These are phyloP conservation scores for Hemibagrus wyckioides DNA, from an alignment of 2,113 vertebrate genomes.

Conservation along the genomic window DNA sequence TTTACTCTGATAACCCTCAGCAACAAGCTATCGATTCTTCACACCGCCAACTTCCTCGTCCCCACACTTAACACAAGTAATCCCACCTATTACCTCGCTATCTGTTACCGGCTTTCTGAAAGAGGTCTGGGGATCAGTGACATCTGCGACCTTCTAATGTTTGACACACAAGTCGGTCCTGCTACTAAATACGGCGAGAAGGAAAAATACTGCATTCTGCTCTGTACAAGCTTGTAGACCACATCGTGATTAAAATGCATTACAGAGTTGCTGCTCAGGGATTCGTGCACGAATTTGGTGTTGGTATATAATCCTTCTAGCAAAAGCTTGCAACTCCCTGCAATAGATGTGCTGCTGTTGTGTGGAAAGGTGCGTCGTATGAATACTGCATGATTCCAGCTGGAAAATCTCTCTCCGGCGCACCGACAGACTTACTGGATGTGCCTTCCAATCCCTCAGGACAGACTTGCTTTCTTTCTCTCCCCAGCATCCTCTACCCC, in stretches of 20 bases:
- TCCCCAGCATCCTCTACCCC: too few species aligned
- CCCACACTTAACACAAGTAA: conserved; percentile 67
- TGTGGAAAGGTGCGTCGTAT: conserved; percentile 4
- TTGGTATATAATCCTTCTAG: neutral
- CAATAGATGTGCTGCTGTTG: neutral
- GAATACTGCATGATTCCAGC: conserved; percentile 50
- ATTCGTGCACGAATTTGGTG: neutral
- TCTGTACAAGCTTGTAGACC: neutral
- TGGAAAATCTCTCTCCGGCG: conserved; percentile 39
- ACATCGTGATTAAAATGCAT: neutral
- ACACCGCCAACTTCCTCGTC: conserved; percentile 62
- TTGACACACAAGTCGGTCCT: neutral
- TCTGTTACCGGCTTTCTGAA: conserved; percentile 59
- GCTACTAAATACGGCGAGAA: conserved; percentile 18
- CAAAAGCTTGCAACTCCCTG: neutral
- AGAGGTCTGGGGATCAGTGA: neutral
- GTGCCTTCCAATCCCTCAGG: conserved; percentile 9
- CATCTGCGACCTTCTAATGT: neutral
- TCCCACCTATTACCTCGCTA: conserved; percentile 60
- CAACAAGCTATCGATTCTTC: conserved; percentile 77
- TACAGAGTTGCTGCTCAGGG: neutral
- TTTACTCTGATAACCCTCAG: conserved; percentile 57
- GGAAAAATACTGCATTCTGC: neutral
- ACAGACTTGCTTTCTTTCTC: conserved; percentile 7
- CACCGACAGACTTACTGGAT: conserved; percentile 6